phyloP scores from a whole-genome alignment of 2,113 vertebrate species.

The Ornithorhynchus anatinus region DNA sequence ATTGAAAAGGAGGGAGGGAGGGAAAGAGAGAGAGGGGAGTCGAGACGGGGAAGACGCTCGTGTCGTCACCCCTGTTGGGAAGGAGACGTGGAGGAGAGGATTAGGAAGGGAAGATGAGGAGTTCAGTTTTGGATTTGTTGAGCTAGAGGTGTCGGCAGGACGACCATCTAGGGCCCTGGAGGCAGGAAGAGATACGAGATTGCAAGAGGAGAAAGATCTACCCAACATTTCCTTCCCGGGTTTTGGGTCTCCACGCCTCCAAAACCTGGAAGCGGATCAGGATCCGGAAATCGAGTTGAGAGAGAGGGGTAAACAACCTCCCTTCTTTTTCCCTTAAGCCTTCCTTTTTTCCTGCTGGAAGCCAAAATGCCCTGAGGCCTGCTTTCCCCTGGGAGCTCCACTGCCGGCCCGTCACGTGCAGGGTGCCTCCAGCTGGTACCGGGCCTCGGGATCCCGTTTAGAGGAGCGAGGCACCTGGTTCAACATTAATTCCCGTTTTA shows the following conservation, averaged over 20 bases:
- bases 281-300: background rate
- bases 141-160: too few relatives aligned
- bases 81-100: too few relatives aligned
- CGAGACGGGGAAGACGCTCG: too few relatives aligned
- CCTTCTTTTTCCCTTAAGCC: background rate
- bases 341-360: background rate
- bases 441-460: background rate
- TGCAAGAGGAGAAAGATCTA: too few relatives aligned
- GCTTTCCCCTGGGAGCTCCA: background rate
- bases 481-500: constrained; percentile 16
- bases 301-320: background rate
- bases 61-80: too few relatives aligned
- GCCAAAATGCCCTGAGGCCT: background rate
- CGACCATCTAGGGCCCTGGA: too few relatives aligned
- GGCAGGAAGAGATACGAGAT: too few relatives aligned
- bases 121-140: too few relatives aligned
- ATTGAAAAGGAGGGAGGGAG: too few relatives aligned
- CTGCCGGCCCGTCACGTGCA: background rate
- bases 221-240: background rate
- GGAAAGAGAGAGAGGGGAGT: too few relatives aligned
- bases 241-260: background rate
- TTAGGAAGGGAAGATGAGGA: too few relatives aligned
- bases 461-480: constrained; percentile 25
- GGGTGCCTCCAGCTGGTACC: background rate
- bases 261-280: background rate